Base-by-base conservation (phyloP, 2,888 invertebrate genomes). In the Cylindroiulus punctatus region DNA sequence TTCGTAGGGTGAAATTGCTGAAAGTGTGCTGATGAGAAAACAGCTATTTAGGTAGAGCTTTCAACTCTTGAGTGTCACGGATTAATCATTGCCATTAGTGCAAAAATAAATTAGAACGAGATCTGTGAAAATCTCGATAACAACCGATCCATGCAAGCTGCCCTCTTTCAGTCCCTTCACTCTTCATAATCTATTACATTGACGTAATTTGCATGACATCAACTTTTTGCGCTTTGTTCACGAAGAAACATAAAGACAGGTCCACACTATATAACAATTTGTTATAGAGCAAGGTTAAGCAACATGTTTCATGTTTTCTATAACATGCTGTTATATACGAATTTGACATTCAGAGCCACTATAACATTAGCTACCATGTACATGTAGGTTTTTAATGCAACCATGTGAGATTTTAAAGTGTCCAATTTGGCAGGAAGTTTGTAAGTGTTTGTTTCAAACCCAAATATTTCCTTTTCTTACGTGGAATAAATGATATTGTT, bases 121-220 rank as follows among this genome's bases (percentile, higher is more conserved):
- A 52, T 52, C 52, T 5, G 57, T 57, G 57, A 57, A 57, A 57
- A 57, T 57, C 57, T n/a, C 57, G 36, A 36, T 4, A 36, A 22
- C 65, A 65, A 65, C 65, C 65, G 65, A 36, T 36, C 7, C 36
- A 36, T 65, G 65, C 57, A 65, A 65, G 26, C 65, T 65, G 65
- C 26, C 26, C 65, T 57, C 57, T 57, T 57, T 57, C 57, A 57
- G n/a, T n/a, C 57, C 22, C 42, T 57, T 57, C 22, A 57, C 57
- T 57, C 22, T 57, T 22, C 57, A 57, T 57, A 57, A 57, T 57
- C n/a, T n/a, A n/a, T n/a, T n/a, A n/a, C n/a, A n/a, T n/a, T n/a
- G n/a, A n/a, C n/a, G n/a, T n/a, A n/a, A n/a, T n/a, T n/a, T n/a
- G n/a, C n/a, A n/a, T n/a, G n/a, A n/a, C n/a, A n/a, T 57, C 57